These are phyloP conservation scores for Astatoreochromis straeleni DNA, from an alignment of 2,113 vertebrate species.

Conservation along the genomic window DNA sequence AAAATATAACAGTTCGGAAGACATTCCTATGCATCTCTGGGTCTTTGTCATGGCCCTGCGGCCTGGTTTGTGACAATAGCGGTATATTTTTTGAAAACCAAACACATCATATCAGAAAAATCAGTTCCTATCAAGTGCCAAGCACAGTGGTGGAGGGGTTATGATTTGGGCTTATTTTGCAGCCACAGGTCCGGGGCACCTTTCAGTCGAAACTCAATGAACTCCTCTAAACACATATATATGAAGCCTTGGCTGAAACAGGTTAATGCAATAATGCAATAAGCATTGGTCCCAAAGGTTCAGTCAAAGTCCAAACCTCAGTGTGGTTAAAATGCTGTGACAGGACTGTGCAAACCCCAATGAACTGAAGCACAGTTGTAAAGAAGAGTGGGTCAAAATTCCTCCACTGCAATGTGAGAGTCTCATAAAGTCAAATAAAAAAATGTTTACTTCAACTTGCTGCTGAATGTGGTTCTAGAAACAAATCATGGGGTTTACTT, in stretches of 20 bases:
- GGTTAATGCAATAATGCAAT: background rate
- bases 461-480: background rate
- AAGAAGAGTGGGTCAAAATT: background rate
- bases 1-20: background rate
- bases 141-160: background rate
- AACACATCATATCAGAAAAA: background rate
- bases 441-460: background rate
- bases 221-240: background rate
- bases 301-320: background rate
- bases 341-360: background rate
- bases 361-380: background rate
- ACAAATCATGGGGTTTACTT: background rate
- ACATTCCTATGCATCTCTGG: background rate
- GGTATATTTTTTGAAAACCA: background rate
- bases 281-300: background rate
- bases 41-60: background rate
- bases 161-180: background rate
- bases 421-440: background rate
- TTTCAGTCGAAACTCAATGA: background rate
- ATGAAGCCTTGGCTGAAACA: background rate
- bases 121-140: background rate
- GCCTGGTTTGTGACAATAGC: background rate
- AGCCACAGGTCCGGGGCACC: background rate
- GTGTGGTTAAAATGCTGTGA: background rate
- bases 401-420: background rate